Evolutionary conservation across 1,140 invertebrate genomes (phyloP), one percentile per base, ranked within the genome.

Genomic region (Drosophila tropicalis): DNA sequence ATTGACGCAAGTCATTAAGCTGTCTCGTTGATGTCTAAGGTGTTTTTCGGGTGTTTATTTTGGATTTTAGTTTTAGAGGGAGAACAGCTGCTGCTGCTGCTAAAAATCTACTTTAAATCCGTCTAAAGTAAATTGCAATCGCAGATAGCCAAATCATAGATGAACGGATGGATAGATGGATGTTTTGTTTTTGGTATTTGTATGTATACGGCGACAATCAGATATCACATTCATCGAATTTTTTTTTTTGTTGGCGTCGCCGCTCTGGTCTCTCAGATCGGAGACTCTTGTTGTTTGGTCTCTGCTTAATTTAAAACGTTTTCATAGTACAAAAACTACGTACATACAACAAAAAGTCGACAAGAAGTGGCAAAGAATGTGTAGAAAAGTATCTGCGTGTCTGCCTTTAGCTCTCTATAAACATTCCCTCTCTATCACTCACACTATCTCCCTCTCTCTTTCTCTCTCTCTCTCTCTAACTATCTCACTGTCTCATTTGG

Each of bases 171-270:
- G 60, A 57, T 55, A 66, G 47, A 64, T 69, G 61, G 32, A 47
- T 61, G 65, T 56, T 29, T 56, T 4, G 25, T 54, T 29, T 29
- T 29, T 55, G 10, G 25, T 55, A 2, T 41, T 5, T 47, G 29
- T 13, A 7, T 51, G 44, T 51, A 51, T 3, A 22, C 17, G 44
- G 44, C 44, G 44, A 67, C 78, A 75, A 74, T 67, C 75, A 67
- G 67, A 66, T 60, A 39, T 39, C 56, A 32, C 81, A 90, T 90
- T 81, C 76, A 76, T 63, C 58, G 69, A 82, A 90, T 90, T 76
- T 86, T 86, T 86, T 86, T 90, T 83, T 90, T 83, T 72, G 67
- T 70, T 90, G 87, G 87, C 87, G 87, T 81, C 87, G 70, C 5
- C 29, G 5, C 69, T 72, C 69, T 72, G 74, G 84, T 87, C 84